Base-by-base conservation (phyloP, 2,888 invertebrate species). In the Itoplectis maculator region DNA sequence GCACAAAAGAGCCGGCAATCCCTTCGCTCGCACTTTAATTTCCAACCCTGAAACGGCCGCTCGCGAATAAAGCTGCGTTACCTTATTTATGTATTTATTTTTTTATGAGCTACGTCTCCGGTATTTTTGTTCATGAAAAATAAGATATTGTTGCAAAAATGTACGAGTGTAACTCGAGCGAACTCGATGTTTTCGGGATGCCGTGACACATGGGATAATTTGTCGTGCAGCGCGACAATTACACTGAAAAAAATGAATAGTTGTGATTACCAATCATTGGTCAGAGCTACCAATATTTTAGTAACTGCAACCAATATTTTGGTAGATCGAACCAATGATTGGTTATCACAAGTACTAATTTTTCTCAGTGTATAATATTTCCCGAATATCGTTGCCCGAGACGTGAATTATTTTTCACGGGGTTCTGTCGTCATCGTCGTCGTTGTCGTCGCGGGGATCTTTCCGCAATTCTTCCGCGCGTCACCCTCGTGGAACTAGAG, bases 401-500 rank as follows among this genome's bases (percentile, higher is more conserved):
- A 59, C 35, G 9, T 3, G 9, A 63, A 63, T 74, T 54, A 65
- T 51, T 74, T 74, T 54, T 15, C 42, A 74, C 42, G 51, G 20
- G 45, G 15, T 42, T 29, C 45, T 45, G 15, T 56, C 15, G 42
- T 56, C n/a, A n/a, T n/a, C n/a, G n/a, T n/a, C n/a, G n/a, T 42
- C 42, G 8, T 45, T n/a, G 13, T 13, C 23, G 3, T 23, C 20
- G 23, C n/a, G 13, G n/a, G n/a, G n/a, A 15, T 6, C 23, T 20
- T 42, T 56, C 42, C 7, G n/a, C 42, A 37, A 15, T 61, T 37
- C n/a, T 61, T 61, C n/a, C 7, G 1, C 15, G 15, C 37, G 15
- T 68, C 70, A 72, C 72, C 72, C 77, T 81, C 70, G 66, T 65
- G 29, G 56, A 72, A 56, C 59, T 49, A n/a, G 47, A 59, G 63